Conservation (phyloP, 2,797 vertebrate species). For the Masticophis lateralis region DNA sequence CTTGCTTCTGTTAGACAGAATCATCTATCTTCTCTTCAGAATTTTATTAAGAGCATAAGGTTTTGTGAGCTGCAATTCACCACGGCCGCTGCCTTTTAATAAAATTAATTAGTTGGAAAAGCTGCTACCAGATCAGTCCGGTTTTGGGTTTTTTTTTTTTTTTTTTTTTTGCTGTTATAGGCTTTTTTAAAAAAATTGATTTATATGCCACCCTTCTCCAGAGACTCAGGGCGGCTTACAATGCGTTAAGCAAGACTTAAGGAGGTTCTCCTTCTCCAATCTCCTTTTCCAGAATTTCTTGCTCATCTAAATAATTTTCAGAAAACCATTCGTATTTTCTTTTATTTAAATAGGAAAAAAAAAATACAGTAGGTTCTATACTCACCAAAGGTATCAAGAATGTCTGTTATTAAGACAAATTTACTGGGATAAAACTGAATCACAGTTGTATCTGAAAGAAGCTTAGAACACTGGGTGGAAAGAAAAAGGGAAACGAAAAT, state of each 20-base stretch:
- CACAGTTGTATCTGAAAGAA: slow-evolving; percentile 93
- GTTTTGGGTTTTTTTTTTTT: too few species aligned
- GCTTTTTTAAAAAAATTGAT: too few species aligned
- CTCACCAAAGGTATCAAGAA: slow-evolving; percentile 96
- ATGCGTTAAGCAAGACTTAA: too few species aligned
- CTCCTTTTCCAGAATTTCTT: background rate
- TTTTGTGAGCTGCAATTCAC: background rate
- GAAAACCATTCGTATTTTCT: background rate
- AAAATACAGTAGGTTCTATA: background rate
- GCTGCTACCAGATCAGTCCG: background rate
- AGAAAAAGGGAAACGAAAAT: background rate
- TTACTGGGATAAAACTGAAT: slow-evolving; percentile 99
- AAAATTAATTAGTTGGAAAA: background rate
- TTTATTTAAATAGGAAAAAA: background rate
- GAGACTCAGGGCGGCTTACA: too few species aligned
- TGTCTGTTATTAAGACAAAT: slow-evolving; percentile 97
- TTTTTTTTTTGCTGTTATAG: background rate
- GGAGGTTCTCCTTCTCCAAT: background rate
- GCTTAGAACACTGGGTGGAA: slow-evolving; percentile 87
- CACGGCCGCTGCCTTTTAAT: background rate
- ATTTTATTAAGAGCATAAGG: background rate
- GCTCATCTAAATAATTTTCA: background rate
- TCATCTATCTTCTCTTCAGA: background rate
- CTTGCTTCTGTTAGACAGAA: background rate
- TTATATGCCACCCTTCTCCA: too few species aligned